Evolutionary conservation across 2,797 vertebrate species (phyloP).

Genomic region (Chaunax sp.): DNA sequence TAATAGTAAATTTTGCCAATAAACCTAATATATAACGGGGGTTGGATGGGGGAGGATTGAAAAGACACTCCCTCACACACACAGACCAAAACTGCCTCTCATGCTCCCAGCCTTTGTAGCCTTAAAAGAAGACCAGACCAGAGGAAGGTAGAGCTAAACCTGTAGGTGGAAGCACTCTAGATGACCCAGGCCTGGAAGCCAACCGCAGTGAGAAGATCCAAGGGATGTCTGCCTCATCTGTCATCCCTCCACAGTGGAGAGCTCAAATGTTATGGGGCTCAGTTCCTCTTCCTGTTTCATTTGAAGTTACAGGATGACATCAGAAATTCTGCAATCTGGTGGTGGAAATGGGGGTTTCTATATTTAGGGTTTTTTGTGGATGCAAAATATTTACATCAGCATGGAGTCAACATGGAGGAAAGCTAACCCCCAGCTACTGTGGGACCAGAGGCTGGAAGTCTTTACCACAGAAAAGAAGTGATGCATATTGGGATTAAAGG

Average conservation of each 20-base stretch:
- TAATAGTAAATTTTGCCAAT: no score
- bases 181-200: constrained; percentile 1
- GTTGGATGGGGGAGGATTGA: no score
- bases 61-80: no score
- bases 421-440: background rate
- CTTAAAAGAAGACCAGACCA: constrained; percentile 57
- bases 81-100: no score
- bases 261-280: constrained; percentile 37
- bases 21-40: no score
- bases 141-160: constrained; percentile 51
- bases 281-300: constrained; percentile 40
- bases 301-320: constrained; percentile 39
- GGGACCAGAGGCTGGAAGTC: background rate
- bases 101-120: constrained; percentile 6
- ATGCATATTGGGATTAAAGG: background rate
- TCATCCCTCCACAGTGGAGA: constrained; percentile 46
- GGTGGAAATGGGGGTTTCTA: background rate
- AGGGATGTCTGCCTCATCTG: constrained; percentile 62
- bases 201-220: constrained; percentile 51
- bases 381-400: constrained; percentile 3
- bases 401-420: background rate
- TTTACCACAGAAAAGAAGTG: constrained; percentile 9
- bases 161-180: constrained; percentile 50
- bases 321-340: constrained; percentile 21
- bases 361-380: background rate